Conservation (phyloP, 2,888 invertebrate genomes). For the Apocheima hispidaria region DNA sequence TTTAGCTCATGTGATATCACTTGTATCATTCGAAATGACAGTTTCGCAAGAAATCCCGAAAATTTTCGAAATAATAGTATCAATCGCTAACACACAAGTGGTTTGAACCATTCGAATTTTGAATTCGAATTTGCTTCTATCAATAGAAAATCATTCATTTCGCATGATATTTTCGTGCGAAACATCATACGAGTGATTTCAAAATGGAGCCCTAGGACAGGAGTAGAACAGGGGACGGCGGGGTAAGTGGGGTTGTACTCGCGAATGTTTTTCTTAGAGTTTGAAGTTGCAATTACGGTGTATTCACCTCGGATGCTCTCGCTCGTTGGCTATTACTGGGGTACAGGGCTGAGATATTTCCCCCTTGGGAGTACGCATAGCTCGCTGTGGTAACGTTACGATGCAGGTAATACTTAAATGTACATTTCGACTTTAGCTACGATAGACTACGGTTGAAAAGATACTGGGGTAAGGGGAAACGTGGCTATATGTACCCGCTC, state of each 20-base stretch:
- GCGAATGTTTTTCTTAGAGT: constrained; percentile 49
- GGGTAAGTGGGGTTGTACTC: constrained; percentile 9
- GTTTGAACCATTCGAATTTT: too few relatives aligned
- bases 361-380: constrained; percentile 60
- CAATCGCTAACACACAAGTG: too few relatives aligned
- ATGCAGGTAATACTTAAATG: constrained; percentile 2
- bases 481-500: background rate
- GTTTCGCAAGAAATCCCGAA: too few relatives aligned
- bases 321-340: constrained; percentile 55
- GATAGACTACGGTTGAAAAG: constrained; percentile 14
- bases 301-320: constrained; percentile 68
- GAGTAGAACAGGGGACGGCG: background rate
- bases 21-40: too few relatives aligned
- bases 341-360: constrained; percentile 66
- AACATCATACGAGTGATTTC: too few relatives aligned
- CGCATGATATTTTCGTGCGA: too few relatives aligned
- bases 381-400: constrained; percentile 6
- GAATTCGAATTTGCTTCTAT: too few relatives aligned
- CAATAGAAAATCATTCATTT: too few relatives aligned
- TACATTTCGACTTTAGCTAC: constrained; percentile 14
- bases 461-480: background rate
- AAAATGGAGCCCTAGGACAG: too few relatives aligned
- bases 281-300: constrained; percentile 60
- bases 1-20: too few relatives aligned
- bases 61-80: too few relatives aligned